Evolutionary conservation across 2,888 invertebrate genomes (phyloP).

Genomic region (Himalopsyche japonica): DNA sequence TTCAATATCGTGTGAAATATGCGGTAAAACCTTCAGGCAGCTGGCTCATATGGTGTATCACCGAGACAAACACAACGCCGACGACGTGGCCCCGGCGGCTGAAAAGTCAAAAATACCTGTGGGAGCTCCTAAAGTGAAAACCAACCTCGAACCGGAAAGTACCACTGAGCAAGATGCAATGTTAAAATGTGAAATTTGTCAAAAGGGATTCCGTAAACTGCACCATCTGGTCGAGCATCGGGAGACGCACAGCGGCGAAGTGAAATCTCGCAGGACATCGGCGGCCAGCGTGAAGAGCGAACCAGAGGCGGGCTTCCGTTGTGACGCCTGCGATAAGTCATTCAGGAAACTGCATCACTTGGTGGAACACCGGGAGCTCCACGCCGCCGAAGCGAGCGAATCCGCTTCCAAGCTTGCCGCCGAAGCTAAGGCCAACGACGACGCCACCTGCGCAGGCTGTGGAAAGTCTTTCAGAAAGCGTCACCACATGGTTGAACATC

Average conservation of each 20-base stretch:
- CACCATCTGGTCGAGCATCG: conserved; percentile 59
- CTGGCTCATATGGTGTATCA: conserved; percentile 55
- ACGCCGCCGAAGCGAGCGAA: conserved; percentile 42
- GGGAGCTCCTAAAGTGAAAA: conserved; percentile 43
- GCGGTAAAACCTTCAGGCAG: conserved; percentile 57
- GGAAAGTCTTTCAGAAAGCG: conserved; percentile 38
- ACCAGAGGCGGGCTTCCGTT: conserved; percentile 50
- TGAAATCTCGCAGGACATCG: conserved; percentile 33
- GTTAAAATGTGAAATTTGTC: conserved; percentile 55
- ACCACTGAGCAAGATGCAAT: conserved; percentile 44
- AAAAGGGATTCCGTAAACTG: conserved; percentile 56
- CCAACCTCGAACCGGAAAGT: conserved; percentile 43
- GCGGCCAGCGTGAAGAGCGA: conserved; percentile 34
- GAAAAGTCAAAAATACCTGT: not conserved
- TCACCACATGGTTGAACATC: conserved; percentile 37
- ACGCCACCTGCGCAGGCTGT: conserved; percentile 35
- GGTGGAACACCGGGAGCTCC: conserved; percentile 58
- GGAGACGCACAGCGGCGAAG: conserved; percentile 41
- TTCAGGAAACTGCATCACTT: conserved; percentile 58
- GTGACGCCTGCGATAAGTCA: conserved; percentile 59
- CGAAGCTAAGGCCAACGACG: conserved; percentile 42
- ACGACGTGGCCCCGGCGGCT: not conserved
- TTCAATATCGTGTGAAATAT: conserved; percentile 52
- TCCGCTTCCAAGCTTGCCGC: conserved; percentile 42
- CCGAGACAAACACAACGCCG: conserved; percentile 42